Evolutionary conservation across 2,888 invertebrate species (phyloP).

Genomic region (Crematogaster levior): DNA sequence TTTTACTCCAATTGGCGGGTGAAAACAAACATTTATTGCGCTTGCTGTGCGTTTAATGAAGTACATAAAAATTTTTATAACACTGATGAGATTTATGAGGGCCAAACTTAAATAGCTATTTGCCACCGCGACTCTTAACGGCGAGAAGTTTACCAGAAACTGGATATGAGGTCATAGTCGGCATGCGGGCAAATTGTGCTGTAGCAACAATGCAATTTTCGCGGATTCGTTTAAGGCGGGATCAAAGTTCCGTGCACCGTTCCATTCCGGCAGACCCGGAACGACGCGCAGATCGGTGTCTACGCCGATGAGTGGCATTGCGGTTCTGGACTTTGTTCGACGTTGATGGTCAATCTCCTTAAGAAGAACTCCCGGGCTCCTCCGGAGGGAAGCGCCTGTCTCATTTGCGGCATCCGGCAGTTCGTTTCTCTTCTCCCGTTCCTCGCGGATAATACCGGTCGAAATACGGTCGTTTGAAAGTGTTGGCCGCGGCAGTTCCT

Average conservation of each 20-base stretch:
- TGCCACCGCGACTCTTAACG: slow-evolving; percentile 27
- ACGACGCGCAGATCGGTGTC: slow-evolving; percentile 36
- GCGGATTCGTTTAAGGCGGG: slow-evolving; percentile 39
- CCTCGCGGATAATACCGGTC: slow-evolving; percentile 57
- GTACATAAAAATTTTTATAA: slow-evolving; percentile 19
- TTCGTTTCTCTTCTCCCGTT: slow-evolving; percentile 49
- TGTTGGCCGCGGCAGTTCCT: slow-evolving; percentile 44
- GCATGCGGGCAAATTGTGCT: slow-evolving; percentile 52
- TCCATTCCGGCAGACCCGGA: slow-evolving; percentile 34
- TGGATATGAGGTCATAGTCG: slow-evolving; percentile 26
- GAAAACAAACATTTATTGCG: neutral
- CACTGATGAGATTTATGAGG: slow-evolving; percentile 33
- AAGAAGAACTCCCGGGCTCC: slow-evolving; percentile 53
- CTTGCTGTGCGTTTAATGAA: neutral
- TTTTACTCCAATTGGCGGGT: neutral
- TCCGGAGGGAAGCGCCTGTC: slow-evolving; percentile 59
- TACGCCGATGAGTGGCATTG: slow-evolving; percentile 53
- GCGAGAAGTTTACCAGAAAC: slow-evolving; percentile 20
- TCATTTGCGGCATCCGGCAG: slow-evolving; percentile 69
- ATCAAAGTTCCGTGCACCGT: slow-evolving; percentile 42
- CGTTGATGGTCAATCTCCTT: slow-evolving; percentile 64
- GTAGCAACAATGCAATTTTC: slow-evolving; percentile 49
- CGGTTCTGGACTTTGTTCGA: slow-evolving; percentile 46
- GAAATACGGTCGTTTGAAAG: slow-evolving; percentile 64
- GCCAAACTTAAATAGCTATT: slow-evolving; percentile 43